phyloP scores from a whole-genome alignment of 2,113 vertebrate genomes.

The Bucco capensis region DNA sequence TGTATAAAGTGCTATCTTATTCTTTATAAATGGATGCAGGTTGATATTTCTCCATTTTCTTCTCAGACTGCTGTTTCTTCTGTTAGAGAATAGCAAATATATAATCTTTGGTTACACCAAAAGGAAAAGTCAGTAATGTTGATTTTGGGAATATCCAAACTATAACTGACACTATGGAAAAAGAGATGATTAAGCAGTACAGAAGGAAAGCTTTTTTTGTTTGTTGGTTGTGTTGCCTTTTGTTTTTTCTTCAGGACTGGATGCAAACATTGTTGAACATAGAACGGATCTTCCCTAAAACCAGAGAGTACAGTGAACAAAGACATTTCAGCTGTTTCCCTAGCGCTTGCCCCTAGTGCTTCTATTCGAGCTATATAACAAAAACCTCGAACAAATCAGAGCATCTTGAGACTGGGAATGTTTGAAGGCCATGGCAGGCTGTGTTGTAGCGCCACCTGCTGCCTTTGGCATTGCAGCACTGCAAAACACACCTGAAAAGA shows the following conservation, averaged over 20 bases:
- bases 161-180: background rate
- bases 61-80: background rate
- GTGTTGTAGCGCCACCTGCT: conserved; percentile 25
- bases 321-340: background rate
- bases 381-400: background rate
- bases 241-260: background rate
- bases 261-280: background rate
- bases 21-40: background rate
- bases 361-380: background rate
- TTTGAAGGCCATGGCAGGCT: background rate
- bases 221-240: no score
- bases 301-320: background rate
- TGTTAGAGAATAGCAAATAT: background rate
- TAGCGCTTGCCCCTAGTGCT: background rate
- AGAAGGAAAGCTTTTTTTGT: background rate
- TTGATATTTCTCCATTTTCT: background rate
- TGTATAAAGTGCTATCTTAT: background rate
- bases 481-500: background rate
- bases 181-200: background rate
- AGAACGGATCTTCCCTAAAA: background rate
- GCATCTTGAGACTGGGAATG: no score
- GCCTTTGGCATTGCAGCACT: background rate
- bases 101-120: background rate
- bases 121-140: background rate
- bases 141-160: background rate